Base-by-base conservation (phyloP, 2,888 invertebrate genomes). In the Mythimna vitellina region DNA sequence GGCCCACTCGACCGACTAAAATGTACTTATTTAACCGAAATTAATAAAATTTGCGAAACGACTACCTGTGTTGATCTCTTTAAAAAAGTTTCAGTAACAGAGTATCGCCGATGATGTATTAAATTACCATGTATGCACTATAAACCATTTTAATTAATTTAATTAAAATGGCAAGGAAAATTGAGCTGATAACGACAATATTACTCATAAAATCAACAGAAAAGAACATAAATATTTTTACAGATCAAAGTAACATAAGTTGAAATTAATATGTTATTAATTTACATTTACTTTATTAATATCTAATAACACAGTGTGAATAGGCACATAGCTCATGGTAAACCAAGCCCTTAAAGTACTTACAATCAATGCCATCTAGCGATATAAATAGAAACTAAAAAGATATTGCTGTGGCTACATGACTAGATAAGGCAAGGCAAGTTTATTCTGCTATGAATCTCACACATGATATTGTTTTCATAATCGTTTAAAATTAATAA, bases 401-500 rank as follows among this genome's bases (percentile, higher is more conserved):
- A 56, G 12, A 46, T 58, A 22, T 35, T 12, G 10, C 9, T 49
- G 6, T 38, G 22, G 49, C 61, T 60, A 56, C 53, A 8, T 69
- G 1, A 76, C 17, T 56, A 62, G 22, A 53, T 42, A 29, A 2
- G 20, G 70, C 77, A 58, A 72, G 49, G 65, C 20, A 66, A 22
- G 32, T 56, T 29, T 56, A 57, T 22, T 49, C 10, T 51, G 29
- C 58, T 51, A 64, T 53, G 63, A 51, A 57, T 65, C n/a, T 80
- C 65, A 76, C 35, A 65, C 54, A 25, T 49, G 60, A 64, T 65
- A 67, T 51, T 63, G 9, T 63, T 77, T 61, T 65, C 46, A 57
- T 75, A 76, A 78, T 72, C 65, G 68, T 77, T 84, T 80, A 78
- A 89, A 92, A 90, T 92, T 93, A 92, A 93, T 93, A 93, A 91